Base-by-base conservation (phyloP, 2,888 invertebrate species). In the Miltochrista miniata region DNA sequence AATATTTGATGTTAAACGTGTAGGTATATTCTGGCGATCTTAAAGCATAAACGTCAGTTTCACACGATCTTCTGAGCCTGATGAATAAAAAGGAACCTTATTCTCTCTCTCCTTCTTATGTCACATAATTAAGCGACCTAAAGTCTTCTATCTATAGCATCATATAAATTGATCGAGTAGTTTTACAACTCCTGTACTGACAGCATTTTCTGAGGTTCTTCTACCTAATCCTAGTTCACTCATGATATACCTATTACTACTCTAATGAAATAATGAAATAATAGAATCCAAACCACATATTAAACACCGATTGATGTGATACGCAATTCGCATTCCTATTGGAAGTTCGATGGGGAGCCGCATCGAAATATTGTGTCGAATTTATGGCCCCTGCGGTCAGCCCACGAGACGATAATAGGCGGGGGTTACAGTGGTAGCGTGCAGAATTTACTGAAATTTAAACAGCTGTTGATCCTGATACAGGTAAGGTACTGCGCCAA, bases 341-440 rank as follows among this genome's bases (percentile, higher is more conserved):
- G 66, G 39, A 64, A 68, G 65, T 64, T 59, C 54, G 59, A 61
- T 60, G 55, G 61, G 55, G 66, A 51, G 61, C 55, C 71, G 72
- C 75, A 68, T 66, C 81, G 74, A 84, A 86, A 87, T 86, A 85
- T 85, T 83, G 82, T 82, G 78, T 77, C 74, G 70, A 81, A 86
- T 87, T 84, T 85, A 87, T 84, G 67, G 81, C 69, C 64, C 58
- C 64, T 76, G 81, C 77, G 81, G 81, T 81, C 76, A 75, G 68
- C 63, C 72, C 57, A 69, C 57, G 76, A 72, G 75, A 77, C 62
- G 58, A 56, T 36, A 31, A 14, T 34, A 13, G 61, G 71, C 50
- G 35, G 41, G n/a, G 60, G 74, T 43, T 1, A 0, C 10, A 59
- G 15, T 78, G 45, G 0, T 0, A 64, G 81, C 76, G 76, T 34